Evolutionary conservation across 2,113 vertebrate species (phyloP), one percentile per base, ranked within the genome.

Genomic region (Gavialis gangeticus): DNA sequence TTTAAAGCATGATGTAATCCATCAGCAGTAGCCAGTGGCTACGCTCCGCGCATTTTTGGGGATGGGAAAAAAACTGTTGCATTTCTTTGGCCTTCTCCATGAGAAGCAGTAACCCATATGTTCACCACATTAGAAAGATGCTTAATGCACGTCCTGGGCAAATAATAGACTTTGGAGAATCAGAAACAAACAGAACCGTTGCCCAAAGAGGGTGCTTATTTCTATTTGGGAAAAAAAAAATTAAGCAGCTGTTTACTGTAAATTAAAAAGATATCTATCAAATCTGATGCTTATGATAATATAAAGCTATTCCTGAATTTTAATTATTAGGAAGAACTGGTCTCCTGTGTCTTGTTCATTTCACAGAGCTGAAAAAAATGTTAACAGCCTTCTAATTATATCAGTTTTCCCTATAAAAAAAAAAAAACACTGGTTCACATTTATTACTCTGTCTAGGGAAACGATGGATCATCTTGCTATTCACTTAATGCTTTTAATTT

Each of bases 301-400:
- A 96, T 37, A 96, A 97, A 92, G 82, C 94, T 97, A 92, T 97
- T 97, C 93, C 93, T 82, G 90, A 97, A 96, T 93, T 96, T 97
- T 98, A 98, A 98, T 98, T 97, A 97, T 97, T 96, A 93, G 91
- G 96, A 97, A 66, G 64, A 95, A 95, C 96, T 86, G 84, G 89
- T 95, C 97, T 95, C 96, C 92, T 69, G 93, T 93, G 96, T 87
- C 91, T 97, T 88, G 89, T 95, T 96, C 95, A 90, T 82, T 94
- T 96, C 90, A 64, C 4, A 10, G 81, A 94, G 94, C 85, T 76
- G 79, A 92, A 94, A 91, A 88, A 89, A 55, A 71, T n/a, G 84
- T 93, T 97, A 97, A 97, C 92, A 80, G 95, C 92, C 89, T 97
- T 96, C 98, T 97, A 98, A 98, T 98, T 97, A 96, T 95, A 97